Percentiles rank a stretch among this genome's conserved stretches.
phyloP scores from a whole-genome alignment of 2,113 vertebrate species.

The Nestor notabilis region DNA sequence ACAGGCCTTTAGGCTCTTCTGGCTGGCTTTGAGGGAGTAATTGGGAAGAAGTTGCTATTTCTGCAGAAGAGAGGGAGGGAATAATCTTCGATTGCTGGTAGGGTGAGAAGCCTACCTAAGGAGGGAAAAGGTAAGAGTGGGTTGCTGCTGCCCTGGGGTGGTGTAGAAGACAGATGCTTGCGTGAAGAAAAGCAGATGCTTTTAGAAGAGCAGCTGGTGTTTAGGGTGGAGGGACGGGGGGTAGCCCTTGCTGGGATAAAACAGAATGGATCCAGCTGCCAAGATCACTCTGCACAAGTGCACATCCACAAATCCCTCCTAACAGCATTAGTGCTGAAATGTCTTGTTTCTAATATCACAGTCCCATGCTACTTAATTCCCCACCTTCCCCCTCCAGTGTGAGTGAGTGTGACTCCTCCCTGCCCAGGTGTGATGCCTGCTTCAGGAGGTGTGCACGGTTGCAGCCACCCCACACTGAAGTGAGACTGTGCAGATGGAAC shows the following conservation, averaged over 20 bases:
- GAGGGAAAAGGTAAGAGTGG: not conserved
- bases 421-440: rapidly evolving
- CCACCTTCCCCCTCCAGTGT: not conserved
- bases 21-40: not conserved
- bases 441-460: not conserved
- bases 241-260: not conserved
- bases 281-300: not conserved
- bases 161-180: not conserved
- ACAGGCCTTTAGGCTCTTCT: not conserved
- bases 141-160: not conserved
- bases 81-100: not conserved
- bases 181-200: not conserved
- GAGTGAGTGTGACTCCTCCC: not conserved
- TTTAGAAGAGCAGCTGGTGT: not conserved
- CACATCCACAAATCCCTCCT: not conserved
- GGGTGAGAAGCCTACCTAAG: not conserved
- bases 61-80: not conserved
- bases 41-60: not conserved
- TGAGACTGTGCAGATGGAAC: rapidly evolving
- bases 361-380: not conserved
- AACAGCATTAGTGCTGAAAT: not conserved
- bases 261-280: not conserved
- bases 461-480: not conserved
- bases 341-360: not conserved
- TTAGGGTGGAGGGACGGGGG: not conserved